Evolutionary conservation across 1,140 invertebrate genomes (phyloP), one percentile per base, ranked within the genome.

Genomic region (Wiebesia pumilae): DNA sequence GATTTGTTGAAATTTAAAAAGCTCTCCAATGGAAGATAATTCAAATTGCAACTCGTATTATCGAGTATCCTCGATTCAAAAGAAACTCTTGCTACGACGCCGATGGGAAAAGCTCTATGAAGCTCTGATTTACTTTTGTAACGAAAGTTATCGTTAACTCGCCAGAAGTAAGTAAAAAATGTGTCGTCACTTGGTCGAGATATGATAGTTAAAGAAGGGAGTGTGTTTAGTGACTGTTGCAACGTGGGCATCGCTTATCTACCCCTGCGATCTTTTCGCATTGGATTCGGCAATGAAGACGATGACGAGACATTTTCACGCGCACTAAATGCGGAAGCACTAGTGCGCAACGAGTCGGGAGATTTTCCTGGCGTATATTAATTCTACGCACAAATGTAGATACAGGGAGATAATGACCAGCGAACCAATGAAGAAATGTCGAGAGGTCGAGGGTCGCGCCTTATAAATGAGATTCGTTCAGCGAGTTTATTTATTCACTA

Each of bases 391-490:
- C 27, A 47, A 19, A 58, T 40, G 73, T 67, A 30, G n/a, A 51
- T 51, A 65, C 85, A n/a, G 35, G 54, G 88, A 88, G 88, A 90
- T 89, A 88, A 83, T 85, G 40, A 62, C 69, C 77, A 83, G 83
- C 85, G 86, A 88, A 87, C 90, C 88, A 85, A 51, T 85, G 87
- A 89, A 89, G 33, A 47, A 81, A 86, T 87, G 90, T 90, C 89
- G 88, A 47, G 83, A 86, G 88, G 90, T 90, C 89, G 88, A 88
- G 87, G 90, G 87, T 90, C 88, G 78, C 16, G 47, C 40, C 84
- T 88, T 90, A 90, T 90, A 90, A 90, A 90, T 90, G 87, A 88
- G 89, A 82, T 86, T 90, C 88, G 88, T 87, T 38, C 38, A 10
- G 0, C 58, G 75, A 14, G 83, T 21, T 33, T n/a, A n/a, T n/a